These are phyloP conservation scores for Nannoperca obscura DNA, from an alignment of 2,797 vertebrate species.

Conservation along the genomic window DNA sequence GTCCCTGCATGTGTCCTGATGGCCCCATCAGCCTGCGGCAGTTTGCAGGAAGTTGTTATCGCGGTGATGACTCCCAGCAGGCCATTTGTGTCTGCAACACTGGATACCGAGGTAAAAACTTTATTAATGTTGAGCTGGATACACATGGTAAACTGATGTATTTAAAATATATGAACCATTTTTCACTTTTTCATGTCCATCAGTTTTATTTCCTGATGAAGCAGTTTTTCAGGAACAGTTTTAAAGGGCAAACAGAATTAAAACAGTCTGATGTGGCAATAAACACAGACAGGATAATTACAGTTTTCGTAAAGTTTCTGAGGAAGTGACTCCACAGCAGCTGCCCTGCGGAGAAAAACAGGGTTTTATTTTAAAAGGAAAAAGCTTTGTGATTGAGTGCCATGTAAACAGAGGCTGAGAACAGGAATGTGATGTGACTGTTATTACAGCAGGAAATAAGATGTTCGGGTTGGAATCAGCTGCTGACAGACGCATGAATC, in stretches of 20 bases:
- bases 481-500: slow-evolving; percentile 34
- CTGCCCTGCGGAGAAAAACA: slow-evolving; percentile 1
- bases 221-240: background rate
- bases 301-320: background rate
- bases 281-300: slow-evolving; percentile 8
- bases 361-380: slow-evolving; percentile 38
- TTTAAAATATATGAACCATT: background rate
- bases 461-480: slow-evolving; percentile 24
- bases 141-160: background rate
- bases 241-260: background rate
- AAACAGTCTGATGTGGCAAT: background rate
- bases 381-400: slow-evolving; percentile 32
- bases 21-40: slow-evolving; percentile 92
- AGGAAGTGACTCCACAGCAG: background rate
- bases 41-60: slow-evolving; percentile 92
- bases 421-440: slow-evolving; percentile 47
- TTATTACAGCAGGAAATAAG: slow-evolving; percentile 59
- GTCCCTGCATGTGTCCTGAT: slow-evolving; percentile 94
- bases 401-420: slow-evolving; percentile 28
- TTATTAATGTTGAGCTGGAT: background rate
- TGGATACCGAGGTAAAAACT: slow-evolving; percentile 90
- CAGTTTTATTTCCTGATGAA: background rate
- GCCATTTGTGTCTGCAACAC: slow-evolving; percentile 89
- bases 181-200: background rate
- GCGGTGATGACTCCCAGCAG: slow-evolving; percentile 85